phyloP scores from a whole-genome alignment of 2,113 vertebrate species.

The Callospermophilus lateralis region DNA sequence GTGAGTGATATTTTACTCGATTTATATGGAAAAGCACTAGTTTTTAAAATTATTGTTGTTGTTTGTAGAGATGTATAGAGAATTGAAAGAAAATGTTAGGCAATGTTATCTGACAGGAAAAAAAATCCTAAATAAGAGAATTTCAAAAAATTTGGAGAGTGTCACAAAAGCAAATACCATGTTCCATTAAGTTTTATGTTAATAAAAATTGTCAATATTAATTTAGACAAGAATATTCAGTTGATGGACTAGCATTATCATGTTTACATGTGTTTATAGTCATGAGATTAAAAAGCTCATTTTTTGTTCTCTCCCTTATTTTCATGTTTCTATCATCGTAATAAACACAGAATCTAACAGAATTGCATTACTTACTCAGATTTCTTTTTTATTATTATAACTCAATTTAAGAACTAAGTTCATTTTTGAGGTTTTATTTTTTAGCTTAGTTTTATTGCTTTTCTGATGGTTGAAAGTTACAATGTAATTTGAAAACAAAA shows the following conservation, averaged over 20 bases:
- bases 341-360: neutral
- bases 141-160: neutral
- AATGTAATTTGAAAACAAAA: slow-evolving; percentile 60
- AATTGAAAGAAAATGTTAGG: neutral
- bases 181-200: neutral
- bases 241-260: neutral
- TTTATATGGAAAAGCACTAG: neutral
- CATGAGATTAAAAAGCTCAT: neutral
- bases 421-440: slow-evolving; percentile 54
- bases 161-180: neutral
- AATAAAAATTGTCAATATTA: slow-evolving; percentile 15
- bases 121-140: neutral
- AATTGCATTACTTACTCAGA: slow-evolving; percentile 8
- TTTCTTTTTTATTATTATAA: neutral
- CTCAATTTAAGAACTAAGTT: slow-evolving; percentile 31
- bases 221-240: slow-evolving; percentile 28
- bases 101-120: neutral
- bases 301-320: slow-evolving; percentile 12
- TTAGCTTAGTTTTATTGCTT: slow-evolving; percentile 18
- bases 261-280: neutral
- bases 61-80: slow-evolving; percentile 22
- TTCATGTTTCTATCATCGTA: neutral
- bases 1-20: slow-evolving; percentile 61
- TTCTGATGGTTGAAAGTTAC: slow-evolving; percentile 39
- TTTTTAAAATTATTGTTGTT: neutral